Conservation (phyloP, 2,888 invertebrate genomes). For the Acanthococcus lagerstroemiae region DNA sequence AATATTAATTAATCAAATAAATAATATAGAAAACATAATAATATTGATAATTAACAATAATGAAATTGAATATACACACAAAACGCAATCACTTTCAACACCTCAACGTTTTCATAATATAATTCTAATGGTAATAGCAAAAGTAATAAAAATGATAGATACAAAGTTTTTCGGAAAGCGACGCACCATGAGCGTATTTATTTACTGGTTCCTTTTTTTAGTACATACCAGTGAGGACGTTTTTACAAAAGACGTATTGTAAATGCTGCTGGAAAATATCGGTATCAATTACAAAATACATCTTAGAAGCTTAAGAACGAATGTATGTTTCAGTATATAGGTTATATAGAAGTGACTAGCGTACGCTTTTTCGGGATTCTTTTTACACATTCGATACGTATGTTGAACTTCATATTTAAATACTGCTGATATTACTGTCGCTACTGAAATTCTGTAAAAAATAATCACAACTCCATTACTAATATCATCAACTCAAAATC, state of each 20-base stretch:
- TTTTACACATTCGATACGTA: background rate
- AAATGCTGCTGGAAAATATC: background rate
- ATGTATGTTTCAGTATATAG: background rate
- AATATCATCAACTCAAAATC: no score
- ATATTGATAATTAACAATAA: constrained; percentile 9
- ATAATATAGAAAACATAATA: constrained; percentile 19
- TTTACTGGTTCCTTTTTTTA: background rate
- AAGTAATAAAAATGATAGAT: background rate
- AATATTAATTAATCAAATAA: constrained; percentile 1
- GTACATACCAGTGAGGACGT: background rate
- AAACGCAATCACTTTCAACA: constrained; percentile 12
- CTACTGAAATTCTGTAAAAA: constrained; percentile 20
- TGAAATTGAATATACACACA: constrained; percentile 20
- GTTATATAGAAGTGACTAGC: background rate
- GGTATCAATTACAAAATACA: background rate
- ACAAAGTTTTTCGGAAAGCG: background rate
- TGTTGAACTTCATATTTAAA: background rate
- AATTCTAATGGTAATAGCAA: constrained; percentile 26
- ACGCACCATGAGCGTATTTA: background rate
- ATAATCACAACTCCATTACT: background rate
- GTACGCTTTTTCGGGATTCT: background rate
- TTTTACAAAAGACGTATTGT: no score
- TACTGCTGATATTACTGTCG: constrained; percentile 18
- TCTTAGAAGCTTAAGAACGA: background rate
- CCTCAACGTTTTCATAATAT: constrained; percentile 4